These are phyloP conservation scores for Tetragnatha montana DNA, from an alignment of 2,888 invertebrate species.

Conservation along the genomic window DNA sequence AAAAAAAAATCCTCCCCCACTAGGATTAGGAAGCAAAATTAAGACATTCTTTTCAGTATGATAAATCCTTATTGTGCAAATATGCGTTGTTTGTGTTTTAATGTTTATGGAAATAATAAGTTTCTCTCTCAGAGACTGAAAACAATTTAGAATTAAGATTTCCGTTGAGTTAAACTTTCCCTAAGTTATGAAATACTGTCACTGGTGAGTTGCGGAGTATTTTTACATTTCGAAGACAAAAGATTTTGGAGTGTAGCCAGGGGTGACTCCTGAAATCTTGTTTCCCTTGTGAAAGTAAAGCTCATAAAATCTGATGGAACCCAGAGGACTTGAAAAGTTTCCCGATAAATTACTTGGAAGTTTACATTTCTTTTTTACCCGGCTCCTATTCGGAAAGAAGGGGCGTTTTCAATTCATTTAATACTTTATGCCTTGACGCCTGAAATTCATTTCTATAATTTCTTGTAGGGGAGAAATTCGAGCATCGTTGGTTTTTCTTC, in stretches of 20 bases:
- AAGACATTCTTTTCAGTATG: neutral
- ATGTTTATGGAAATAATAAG: neutral
- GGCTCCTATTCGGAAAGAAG: neutral
- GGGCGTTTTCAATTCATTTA: constrained; percentile 7
- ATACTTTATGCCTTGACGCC: constrained; percentile 16
- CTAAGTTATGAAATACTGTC: constrained; percentile 6
- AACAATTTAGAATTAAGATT: neutral
- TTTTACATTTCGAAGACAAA: constrained; percentile 21
- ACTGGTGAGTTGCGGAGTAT: constrained; percentile 15
- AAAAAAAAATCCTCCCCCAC: neutral
- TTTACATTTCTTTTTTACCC: neutral
- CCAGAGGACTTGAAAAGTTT: constrained; percentile 9
- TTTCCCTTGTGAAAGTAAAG: constrained; percentile 26
- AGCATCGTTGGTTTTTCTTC: neutral
- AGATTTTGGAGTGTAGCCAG: constrained; percentile 17
- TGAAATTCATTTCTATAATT: constrained; percentile 25
- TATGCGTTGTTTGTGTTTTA: neutral
- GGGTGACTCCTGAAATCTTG: neutral
- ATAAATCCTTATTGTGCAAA: neutral
- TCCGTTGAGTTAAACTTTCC: constrained; percentile 21
- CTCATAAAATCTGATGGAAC: constrained; percentile 20
- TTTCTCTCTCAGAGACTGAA: neutral
- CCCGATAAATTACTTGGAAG: constrained; percentile 27
- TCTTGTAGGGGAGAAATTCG: neutral
- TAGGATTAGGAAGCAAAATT: neutral